Evolutionary conservation across 2,888 invertebrate species (phyloP).

Genomic region (Sinhomidia bicolor): DNA sequence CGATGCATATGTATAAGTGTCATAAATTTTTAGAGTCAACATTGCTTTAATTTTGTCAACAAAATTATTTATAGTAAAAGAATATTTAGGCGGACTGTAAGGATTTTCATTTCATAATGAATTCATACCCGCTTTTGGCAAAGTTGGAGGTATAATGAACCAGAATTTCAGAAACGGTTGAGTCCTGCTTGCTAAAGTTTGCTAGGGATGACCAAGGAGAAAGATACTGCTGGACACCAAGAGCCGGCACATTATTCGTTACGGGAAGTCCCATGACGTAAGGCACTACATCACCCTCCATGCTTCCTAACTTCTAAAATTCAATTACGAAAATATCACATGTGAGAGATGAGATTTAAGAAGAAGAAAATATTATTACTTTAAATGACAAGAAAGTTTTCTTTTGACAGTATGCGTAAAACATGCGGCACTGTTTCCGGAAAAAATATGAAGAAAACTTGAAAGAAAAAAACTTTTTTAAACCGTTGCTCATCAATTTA

Average conservation of each 20-base stretch:
- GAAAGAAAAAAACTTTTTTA: neutral
- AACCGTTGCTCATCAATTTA: neutral
- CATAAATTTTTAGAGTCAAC: constrained; percentile 8
- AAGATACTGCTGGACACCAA: constrained; percentile 86
- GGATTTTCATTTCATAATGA: constrained; percentile 39
- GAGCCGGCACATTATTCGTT: constrained; percentile 81
- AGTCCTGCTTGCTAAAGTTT: constrained; percentile 89
- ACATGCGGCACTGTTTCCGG: neutral
- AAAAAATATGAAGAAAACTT: neutral
- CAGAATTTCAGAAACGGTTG: constrained; percentile 88
- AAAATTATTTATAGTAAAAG: constrained; percentile 32
- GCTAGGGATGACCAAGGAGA: constrained; percentile 81
- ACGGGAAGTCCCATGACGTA: constrained; percentile 90
- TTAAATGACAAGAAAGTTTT: constrained; percentile 25
- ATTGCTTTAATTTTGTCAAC: constrained; percentile 54
- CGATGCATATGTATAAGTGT: neutral
- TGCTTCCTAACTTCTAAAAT: constrained; percentile 87
- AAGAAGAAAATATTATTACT: constrained; percentile 43
- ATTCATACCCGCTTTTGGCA: constrained; percentile 89
- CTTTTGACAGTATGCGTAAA: neutral
- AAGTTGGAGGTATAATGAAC: constrained; percentile 90
- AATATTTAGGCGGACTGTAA: constrained; percentile 5
- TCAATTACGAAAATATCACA: constrained; percentile 65
- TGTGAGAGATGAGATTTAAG: constrained; percentile 23
- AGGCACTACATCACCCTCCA: constrained; percentile 88